Base-by-base conservation (phyloP, 1,140 invertebrate species). In the Phthorimaea operculella region DNA sequence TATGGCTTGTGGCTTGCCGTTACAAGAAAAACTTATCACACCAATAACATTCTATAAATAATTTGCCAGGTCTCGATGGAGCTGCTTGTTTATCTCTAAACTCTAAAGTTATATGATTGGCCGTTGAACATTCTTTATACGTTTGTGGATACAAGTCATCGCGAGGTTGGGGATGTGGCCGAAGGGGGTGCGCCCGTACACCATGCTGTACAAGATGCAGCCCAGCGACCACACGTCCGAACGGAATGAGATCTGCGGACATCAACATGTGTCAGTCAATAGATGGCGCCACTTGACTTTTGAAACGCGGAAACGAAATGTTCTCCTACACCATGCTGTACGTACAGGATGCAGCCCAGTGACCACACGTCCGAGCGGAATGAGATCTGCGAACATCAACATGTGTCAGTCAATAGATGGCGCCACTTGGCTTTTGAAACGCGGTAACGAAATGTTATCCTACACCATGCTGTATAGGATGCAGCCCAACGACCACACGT, bases 161-260 rank as follows among this genome's bases (percentile, higher is more conserved):
- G 87, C 86, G 8, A 92, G 85, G 69, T 93, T 90, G 11, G 88
- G 88, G 45, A 98, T 90, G 74, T 97, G 91, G 34, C 94, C 90
- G 83, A 98, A 99, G 4, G 98, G 98, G 0, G 96, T 96, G 52
- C 88, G 87, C 2, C 95, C 93, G 82, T 98, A 99, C 10, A 97
- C 90, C 75, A 99, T 87, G 76, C 94, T 91, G 79, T 98, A 99
- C 18, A 99, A 87, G 60, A 99, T 99, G 79, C 97, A 98, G 12
- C 98, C 98, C 28, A 99, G 86, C 0, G 96, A 98, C 98, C 98
- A 99, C 12, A 99, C 94, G 83, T 99, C 98, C 11, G 96, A 96
- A 70, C 96, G 97, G 55, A 91, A 93, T 57, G 92, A 94, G 55
- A 98, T 93, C 94, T 98, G 77, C 55, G 44, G n/a, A n/a, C n/a